Percentiles rank a stretch among this genome's conserved stretches.
Evolutionary conservation across 1,140 invertebrate species (phyloP).

Genomic region (Drosophila obscura): DNA sequence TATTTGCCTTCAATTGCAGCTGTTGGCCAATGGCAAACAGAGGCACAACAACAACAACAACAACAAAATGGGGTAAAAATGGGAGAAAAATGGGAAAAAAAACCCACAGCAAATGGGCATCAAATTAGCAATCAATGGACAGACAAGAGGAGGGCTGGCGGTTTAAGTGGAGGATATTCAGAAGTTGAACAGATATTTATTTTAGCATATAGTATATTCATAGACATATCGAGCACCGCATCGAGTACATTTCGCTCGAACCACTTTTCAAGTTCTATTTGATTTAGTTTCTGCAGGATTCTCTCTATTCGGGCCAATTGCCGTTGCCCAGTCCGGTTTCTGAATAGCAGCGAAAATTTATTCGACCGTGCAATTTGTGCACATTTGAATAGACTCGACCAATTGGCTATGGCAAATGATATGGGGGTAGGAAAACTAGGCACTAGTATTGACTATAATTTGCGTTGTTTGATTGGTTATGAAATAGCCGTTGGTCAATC

Average conservation of each 20-base stretch:
- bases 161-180: conserved; percentile 7
- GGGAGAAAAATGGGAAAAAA: conserved; percentile 20
- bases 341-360: conserved; percentile 57
- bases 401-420: conserved; percentile 2
- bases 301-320: conserved; percentile 40
- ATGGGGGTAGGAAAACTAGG: neutral
- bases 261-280: conserved; percentile 67
- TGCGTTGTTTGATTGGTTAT: too few relatives aligned
- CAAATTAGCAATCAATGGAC: conserved; percentile 70
- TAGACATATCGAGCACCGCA: conserved; percentile 36
- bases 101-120: conserved; percentile 56
- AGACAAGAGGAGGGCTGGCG: too few relatives aligned
- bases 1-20: conserved; percentile 80
- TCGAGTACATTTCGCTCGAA: conserved; percentile 65
- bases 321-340: neutral
- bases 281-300: conserved; percentile 56
- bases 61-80: neutral
- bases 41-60: conserved; percentile 21
- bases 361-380: conserved; percentile 64
- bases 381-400: conserved; percentile 39
- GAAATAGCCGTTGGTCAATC: too few relatives aligned
- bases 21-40: conserved; percentile 55
- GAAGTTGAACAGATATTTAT: conserved; percentile 70
- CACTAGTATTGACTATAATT: too few relatives aligned
- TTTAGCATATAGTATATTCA: conserved; percentile 63